These are phyloP conservation scores for Holacanthus passer DNA, from an alignment of 2,113 vertebrate genomes.

Conservation along the genomic window DNA sequence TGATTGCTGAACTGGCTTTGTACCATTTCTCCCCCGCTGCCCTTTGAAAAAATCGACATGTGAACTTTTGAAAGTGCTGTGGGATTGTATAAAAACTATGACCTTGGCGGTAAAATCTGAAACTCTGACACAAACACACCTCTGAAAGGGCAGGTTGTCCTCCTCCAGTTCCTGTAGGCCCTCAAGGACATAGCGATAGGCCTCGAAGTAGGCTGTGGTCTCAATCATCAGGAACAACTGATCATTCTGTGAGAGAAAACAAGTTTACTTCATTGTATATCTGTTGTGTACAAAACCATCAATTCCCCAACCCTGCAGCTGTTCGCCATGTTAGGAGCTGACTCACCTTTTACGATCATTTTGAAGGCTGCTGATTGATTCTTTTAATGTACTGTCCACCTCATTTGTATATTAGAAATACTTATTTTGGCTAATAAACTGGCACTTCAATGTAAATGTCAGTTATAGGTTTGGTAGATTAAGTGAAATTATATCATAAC, in stretches of 20 bases:
- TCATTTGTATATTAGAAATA: background rate
- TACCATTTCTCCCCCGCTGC: background rate
- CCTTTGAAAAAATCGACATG: constrained; percentile 7
- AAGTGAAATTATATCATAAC: background rate
- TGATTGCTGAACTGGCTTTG: constrained; percentile 10
- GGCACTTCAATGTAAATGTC: too few relatives aligned
- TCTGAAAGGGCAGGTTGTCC: constrained; percentile 92
- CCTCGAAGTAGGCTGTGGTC: constrained; percentile 95
- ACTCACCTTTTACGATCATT: background rate
- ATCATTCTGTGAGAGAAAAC: constrained; percentile 71
- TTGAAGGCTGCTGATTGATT: background rate
- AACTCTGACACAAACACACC: constrained; percentile 52
- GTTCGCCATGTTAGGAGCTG: background rate
- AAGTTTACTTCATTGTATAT: background rate
- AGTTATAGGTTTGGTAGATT: background rate
- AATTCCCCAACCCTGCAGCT: background rate
- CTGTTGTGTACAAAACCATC: background rate
- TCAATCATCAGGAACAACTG: constrained; percentile 95
- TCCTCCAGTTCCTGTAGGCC: constrained; percentile 89
- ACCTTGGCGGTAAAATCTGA: constrained; percentile 24
- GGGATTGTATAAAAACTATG: constrained; percentile 20
- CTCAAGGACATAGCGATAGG: constrained; percentile 92
- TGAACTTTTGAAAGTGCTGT: constrained; percentile 8
- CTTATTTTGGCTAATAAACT: background rate
- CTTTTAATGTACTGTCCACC: background rate